Evolutionary conservation across 2,113 vertebrate genomes (phyloP).

Genomic region (Leucopsar rothschildi): DNA sequence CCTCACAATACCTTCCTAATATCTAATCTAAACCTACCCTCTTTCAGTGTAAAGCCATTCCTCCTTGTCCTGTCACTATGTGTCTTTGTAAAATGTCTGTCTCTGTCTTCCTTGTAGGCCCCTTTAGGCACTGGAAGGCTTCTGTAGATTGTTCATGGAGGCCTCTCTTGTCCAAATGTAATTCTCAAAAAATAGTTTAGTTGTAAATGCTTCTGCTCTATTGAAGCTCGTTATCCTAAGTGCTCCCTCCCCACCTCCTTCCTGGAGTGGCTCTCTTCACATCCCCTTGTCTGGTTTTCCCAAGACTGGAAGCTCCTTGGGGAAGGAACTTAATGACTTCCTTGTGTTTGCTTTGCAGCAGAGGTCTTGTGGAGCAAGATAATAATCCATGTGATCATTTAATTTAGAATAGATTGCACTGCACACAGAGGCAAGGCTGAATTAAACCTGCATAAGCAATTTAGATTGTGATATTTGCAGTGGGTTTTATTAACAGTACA

Average conservation of each 20-base stretch:
- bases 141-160: background rate
- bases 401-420: slow-evolving; percentile 6
- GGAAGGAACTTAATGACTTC: background rate
- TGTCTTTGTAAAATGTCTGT: background rate
- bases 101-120: background rate
- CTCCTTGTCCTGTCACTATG: background rate
- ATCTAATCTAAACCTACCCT: background rate
- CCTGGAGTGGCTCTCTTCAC: accelerated
- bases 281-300: background rate
- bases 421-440: background rate
- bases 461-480: background rate
- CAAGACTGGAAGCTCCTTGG: background rate
- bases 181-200: background rate
- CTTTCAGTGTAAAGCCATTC: background rate
- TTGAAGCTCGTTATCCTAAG: background rate
- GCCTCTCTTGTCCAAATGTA: background rate
- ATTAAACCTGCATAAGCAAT: background rate
- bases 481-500: background rate
- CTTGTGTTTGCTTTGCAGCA: background rate
- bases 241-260: background rate
- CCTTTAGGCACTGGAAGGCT: background rate
- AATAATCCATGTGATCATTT: background rate
- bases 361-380: background rate
- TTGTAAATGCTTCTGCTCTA: background rate
- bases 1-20: background rate